These are phyloP conservation scores for Neotragus pygmaeus DNA, from an alignment of 2,113 vertebrate genomes.

Conservation along the genomic window DNA sequence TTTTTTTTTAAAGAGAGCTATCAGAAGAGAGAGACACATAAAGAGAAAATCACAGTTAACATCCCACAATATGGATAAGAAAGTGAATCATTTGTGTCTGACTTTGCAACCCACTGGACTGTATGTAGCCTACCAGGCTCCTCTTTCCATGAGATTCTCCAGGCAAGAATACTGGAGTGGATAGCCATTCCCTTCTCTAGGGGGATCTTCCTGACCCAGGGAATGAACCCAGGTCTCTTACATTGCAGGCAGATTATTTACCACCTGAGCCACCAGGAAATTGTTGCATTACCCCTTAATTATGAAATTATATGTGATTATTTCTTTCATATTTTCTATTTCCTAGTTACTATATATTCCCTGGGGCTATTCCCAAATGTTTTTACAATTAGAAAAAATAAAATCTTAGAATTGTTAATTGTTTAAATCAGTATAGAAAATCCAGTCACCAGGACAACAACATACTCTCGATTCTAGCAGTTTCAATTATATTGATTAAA, in stretches of 20 bases:
- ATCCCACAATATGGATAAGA: not conserved
- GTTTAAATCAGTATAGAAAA: not conserved
- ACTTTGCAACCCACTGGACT: not conserved
- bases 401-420: not conserved
- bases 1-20: not conserved
- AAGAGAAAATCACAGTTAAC: constrained; percentile 3
- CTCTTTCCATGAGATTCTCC: not conserved
- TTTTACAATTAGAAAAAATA: not conserved
- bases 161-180: not conserved
- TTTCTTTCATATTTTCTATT: not conserved
- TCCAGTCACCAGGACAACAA: not conserved
- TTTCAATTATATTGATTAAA: not conserved
- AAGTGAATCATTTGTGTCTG: not conserved
- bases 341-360: not conserved
- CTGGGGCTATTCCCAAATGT: not conserved
- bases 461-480: not conserved
- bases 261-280: not conserved
- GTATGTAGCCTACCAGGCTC: not conserved
- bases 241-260: not conserved
- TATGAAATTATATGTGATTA: not conserved
- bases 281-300: not conserved
- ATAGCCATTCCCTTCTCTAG: not conserved
- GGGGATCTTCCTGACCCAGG: not conserved
- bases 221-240: not conserved
- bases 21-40: not conserved